A percentile compares a stretch with the other conserved stretches of the same genome.
Conservation (phyloP, 2,888 invertebrate genomes). For the Tinea trinotella region DNA sequence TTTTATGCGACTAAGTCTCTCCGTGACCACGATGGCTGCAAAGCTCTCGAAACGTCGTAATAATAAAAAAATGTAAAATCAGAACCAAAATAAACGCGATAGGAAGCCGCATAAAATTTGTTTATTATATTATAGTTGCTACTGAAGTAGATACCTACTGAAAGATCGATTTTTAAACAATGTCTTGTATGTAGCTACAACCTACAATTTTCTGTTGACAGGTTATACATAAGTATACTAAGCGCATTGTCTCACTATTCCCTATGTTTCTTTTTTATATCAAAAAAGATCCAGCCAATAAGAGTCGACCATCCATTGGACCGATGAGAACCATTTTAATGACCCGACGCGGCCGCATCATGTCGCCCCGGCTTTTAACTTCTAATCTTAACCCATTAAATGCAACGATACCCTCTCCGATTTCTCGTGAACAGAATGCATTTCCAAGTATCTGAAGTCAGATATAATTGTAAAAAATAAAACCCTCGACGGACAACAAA, state of each 20-base stretch:
- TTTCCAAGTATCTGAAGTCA: conserved; percentile 65
- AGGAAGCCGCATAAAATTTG: no score
- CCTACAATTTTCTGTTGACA: no score
- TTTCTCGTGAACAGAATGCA: conserved; percentile 56
- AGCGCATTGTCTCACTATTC: background rate
- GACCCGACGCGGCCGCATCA: background rate
- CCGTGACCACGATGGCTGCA: no score
- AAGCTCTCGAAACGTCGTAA: no score
- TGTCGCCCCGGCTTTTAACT: conserved; percentile 57
- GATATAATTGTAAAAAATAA: conserved; percentile 71
- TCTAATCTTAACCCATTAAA: conserved; percentile 71
- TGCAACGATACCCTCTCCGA: conserved; percentile 59
- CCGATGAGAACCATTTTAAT: conserved; percentile 16
- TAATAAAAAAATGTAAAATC: no score
- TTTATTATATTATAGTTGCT: no score
- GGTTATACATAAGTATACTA: no score
- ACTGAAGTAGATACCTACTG: no score
- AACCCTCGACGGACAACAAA: conserved; percentile 63
- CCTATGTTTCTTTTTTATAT: background rate
- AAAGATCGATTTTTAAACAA: no score
- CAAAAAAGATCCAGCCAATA: conserved; percentile 5
- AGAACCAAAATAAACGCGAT: no score
- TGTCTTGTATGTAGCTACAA: no score
- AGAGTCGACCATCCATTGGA: conserved; percentile 7
- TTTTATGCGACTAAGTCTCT: no score